Conservation (phyloP, 2,888 invertebrate species). For the Acronicta psi region DNA sequence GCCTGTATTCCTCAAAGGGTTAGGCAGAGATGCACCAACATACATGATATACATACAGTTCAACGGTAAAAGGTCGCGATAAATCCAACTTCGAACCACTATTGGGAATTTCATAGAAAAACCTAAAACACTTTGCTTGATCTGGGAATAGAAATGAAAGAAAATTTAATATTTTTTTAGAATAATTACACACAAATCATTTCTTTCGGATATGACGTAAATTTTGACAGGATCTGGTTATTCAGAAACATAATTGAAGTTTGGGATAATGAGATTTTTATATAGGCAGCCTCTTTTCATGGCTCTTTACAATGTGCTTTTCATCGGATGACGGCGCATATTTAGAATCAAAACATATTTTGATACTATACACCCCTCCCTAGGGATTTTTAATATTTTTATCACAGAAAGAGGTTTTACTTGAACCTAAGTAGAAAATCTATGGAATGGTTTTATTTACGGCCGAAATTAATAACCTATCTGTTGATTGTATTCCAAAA, state of each 20-base stretch:
- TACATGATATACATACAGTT: no score
- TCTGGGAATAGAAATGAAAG: no score
- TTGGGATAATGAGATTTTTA: conserved; percentile 36
- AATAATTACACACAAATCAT: conserved; percentile 4
- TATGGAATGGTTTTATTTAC: no score
- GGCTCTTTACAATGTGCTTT: conserved; percentile 7
- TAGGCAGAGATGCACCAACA: no score
- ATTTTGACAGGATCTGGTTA: conserved; percentile 16
- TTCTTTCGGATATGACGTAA: conserved; percentile 14
- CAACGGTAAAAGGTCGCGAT: no score
- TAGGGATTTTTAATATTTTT: conserved; percentile 2
- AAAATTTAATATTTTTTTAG: neutral
- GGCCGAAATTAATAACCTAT: no score
- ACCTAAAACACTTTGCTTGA: no score
- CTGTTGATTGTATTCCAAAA: no score
- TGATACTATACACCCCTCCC: conserved; percentile 53
- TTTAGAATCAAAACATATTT: conserved; percentile 71
- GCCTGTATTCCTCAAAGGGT: no score
- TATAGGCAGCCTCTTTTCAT: conserved; percentile 28
- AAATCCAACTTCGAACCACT: no score
- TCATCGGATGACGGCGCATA: conserved; percentile 61
- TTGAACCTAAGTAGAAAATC: no score
- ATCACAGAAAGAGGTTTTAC: neutral
- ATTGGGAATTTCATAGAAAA: no score
- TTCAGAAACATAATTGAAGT: conserved; percentile 44